phyloP scores from a whole-genome alignment of 2,888 invertebrate species.

The Candidula unifasciata region DNA sequence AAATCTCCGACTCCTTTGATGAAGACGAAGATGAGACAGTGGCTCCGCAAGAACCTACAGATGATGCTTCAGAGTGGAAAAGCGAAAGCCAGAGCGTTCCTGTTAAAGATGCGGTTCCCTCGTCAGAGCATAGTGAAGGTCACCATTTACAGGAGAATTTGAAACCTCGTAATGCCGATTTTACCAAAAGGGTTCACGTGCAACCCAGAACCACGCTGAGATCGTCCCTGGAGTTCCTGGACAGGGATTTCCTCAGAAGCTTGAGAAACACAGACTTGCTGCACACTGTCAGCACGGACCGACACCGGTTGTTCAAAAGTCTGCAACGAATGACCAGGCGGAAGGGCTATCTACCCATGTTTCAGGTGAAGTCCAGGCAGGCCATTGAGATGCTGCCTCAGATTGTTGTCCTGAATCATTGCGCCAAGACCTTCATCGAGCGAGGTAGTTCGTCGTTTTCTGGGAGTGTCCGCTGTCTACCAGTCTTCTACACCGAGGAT shows the following conservation, averaged over 20 bases:
- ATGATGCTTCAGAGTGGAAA: neutral
- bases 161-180: neutral
- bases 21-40: neutral
- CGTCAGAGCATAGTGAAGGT: too few species aligned
- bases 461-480: neutral
- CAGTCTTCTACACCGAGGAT: slow-evolving; percentile 25
- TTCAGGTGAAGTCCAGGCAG: neutral
- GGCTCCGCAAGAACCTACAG: neutral
- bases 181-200: neutral
- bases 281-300: slow-evolving; percentile 9
- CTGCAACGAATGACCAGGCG: neutral
- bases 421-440: neutral
- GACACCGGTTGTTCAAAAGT: neutral
- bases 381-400: slow-evolving; percentile 3
- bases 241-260: slow-evolving; percentile 1
- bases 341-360: slow-evolving; percentile 6
- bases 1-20: neutral
- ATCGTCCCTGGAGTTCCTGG: neutral
- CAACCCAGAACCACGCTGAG: too few species aligned
- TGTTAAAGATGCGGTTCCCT: neutral
- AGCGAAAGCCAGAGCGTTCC: neutral
- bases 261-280: slow-evolving; percentile 18
- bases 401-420: slow-evolving; percentile 1
- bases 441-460: neutral
- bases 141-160: too few species aligned